Evolutionary conservation across 1,140 invertebrate genomes (phyloP).

Genomic region (Drosophila insularis): DNA sequence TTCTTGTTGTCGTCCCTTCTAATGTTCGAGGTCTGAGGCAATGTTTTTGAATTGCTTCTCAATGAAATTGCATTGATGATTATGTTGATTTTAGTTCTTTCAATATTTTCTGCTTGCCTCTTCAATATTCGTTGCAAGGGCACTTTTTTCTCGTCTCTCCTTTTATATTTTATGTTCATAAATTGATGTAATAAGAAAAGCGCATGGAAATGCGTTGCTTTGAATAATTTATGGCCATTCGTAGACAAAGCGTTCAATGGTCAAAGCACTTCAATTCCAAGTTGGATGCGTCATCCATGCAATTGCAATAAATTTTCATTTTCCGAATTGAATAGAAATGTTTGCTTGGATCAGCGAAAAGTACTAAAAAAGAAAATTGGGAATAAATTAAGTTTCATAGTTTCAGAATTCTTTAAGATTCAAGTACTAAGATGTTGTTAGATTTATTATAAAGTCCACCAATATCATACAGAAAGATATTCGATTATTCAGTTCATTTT

Average conservation of each 20-base stretch:
- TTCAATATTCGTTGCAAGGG: constrained; percentile 43
- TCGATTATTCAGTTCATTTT: no score
- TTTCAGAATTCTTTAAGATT: not conserved
- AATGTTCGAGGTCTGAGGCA: constrained; percentile 26
- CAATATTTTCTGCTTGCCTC: constrained; percentile 44
- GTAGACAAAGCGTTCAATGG: constrained; percentile 39
- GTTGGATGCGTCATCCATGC: constrained; percentile 53
- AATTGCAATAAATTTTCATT: constrained; percentile 34
- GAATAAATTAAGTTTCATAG: constrained; percentile 2
- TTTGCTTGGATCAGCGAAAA: constrained; percentile 26
- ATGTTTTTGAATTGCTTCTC: constrained; percentile 78
- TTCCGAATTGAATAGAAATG: constrained; percentile 29
- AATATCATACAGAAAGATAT: no score
- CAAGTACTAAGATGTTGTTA: not conserved
- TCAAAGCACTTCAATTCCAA: not conserved
- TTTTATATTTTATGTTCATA: constrained; percentile 18
- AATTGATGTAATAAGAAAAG: constrained; percentile 32
- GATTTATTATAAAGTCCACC: no score
- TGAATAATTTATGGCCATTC: constrained; percentile 69
- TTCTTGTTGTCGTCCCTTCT: constrained; percentile 22
- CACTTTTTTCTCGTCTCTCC: not conserved
- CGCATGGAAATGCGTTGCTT: constrained; percentile 65
- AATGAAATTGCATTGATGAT: constrained; percentile 77
- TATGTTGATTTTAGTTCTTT: constrained; percentile 64
- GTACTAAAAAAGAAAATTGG: constrained; percentile 9